phyloP scores from a whole-genome alignment of 2,113 vertebrate species.

The Phasianus colchicus region DNA sequence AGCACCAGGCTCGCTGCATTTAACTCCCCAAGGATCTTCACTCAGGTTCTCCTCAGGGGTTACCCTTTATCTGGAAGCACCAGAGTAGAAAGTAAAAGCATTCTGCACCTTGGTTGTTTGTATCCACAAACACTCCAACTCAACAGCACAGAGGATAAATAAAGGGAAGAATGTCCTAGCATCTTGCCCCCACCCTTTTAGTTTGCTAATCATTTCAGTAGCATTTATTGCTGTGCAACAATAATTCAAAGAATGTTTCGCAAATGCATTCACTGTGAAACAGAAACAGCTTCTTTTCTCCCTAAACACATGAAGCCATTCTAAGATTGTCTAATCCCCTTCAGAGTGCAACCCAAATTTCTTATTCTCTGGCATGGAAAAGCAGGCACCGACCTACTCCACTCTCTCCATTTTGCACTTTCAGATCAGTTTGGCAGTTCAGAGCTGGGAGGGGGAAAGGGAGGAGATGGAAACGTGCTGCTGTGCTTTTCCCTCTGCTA shows the following conservation, averaged over 20 bases:
- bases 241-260: slow-evolving; percentile 42
- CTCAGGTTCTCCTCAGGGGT: slow-evolving; percentile 69
- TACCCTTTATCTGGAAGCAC: slow-evolving; percentile 66
- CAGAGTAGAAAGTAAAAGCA: slow-evolving; percentile 72
- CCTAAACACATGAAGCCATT: not conserved
- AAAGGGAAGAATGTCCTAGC: slow-evolving; percentile 28
- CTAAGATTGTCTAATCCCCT: slow-evolving; percentile 9
- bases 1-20: slow-evolving; percentile 65
- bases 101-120: slow-evolving; percentile 57
- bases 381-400: not conserved
- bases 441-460: not conserved
- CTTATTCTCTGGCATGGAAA: slow-evolving; percentile 39
- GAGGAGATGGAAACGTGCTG: not conserved
- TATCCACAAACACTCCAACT: slow-evolving; percentile 56
- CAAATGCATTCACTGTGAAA: slow-evolving; percentile 34
- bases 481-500: slow-evolving; percentile 2
- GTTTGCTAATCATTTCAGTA: not conserved
- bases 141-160: slow-evolving; percentile 32
- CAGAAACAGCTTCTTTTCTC: not conserved
- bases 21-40: slow-evolving; percentile 75
- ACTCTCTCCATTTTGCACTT: slow-evolving; percentile 53
- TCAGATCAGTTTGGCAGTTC: slow-evolving; percentile 55
- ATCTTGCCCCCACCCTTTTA: not conserved
- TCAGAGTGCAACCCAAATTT: slow-evolving; percentile 29
- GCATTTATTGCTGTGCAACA: not conserved